Percentiles rank a stretch among this genome's conserved stretches.
phyloP scores from a whole-genome alignment of 2,797 vertebrate genomes.

The Ibycter americanus region DNA sequence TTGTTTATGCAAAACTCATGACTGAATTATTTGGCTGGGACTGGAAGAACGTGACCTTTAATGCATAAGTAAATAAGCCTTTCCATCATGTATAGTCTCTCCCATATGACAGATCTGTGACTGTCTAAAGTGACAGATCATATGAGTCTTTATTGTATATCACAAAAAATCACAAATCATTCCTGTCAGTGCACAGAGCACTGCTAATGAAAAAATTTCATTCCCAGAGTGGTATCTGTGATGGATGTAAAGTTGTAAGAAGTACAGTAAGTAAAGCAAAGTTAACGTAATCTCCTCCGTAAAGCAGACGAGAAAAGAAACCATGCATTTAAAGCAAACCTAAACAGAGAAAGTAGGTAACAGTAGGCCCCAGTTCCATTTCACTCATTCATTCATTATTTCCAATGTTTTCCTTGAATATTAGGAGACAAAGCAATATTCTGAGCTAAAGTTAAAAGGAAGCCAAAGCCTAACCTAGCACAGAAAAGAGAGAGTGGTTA shows the following conservation, averaged over 20 bases:
- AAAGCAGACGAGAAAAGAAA: neutral
- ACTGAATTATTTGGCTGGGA: neutral
- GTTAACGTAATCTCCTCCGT: neutral
- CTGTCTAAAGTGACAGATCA: neutral
- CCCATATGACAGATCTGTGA: neutral
- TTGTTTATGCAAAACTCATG: neutral
- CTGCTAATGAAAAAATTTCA: neutral
- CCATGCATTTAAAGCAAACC: neutral
- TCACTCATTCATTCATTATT: neutral
- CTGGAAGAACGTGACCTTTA: constrained; percentile 23
- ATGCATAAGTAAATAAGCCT: constrained; percentile 23
- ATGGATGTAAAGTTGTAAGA: neutral
- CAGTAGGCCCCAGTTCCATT: neutral
- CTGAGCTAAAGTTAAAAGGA: constrained; percentile 65
- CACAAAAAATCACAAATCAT: neutral
- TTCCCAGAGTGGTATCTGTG: neutral
- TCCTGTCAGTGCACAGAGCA: neutral
- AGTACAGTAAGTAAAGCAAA: neutral
- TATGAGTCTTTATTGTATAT: neutral
- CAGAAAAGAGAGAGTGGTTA: constrained; percentile 64
- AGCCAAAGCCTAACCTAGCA: constrained; percentile 53
- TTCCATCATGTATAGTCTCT: neutral
- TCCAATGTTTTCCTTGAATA: neutral
- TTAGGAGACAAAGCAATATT: constrained; percentile 70
- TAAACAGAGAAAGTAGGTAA: neutral